Conservation (phyloP, 2,113 vertebrate species). For the Apus apus region DNA sequence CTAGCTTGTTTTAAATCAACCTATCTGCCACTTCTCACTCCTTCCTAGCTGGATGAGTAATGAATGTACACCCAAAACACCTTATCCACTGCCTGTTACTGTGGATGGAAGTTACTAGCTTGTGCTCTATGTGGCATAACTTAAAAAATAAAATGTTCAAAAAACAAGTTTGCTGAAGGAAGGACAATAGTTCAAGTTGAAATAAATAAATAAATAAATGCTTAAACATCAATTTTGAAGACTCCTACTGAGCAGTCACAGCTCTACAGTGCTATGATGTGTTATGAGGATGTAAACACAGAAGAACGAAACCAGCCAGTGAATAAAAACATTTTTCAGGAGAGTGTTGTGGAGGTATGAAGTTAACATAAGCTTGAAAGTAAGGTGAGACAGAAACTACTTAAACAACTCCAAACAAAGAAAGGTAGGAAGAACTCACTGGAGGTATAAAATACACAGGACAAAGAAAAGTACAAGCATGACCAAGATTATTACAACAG, state of each 20-base stretch:
- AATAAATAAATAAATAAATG: not conserved
- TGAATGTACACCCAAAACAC: not conserved
- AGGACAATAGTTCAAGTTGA: not conserved
- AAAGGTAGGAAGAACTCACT: not conserved
- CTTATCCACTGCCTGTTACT: not conserved
- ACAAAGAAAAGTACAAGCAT: not conserved
- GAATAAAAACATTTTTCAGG: not conserved
- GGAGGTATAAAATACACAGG: not conserved
- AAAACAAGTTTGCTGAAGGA: not conserved
- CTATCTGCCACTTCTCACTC: not conserved
- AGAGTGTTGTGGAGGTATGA: not conserved
- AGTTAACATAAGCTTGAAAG: not conserved
- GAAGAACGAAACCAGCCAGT: not conserved
- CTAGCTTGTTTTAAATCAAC: not conserved
- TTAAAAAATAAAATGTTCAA: not conserved
- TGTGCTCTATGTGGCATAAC: not conserved
- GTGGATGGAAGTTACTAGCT: not conserved
- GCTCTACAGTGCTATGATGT: not conserved
- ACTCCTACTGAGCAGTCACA: not conserved
- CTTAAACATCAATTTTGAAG: not conserved
- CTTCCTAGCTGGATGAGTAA: not conserved
- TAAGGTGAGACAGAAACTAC: not conserved
- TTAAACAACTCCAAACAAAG: not conserved
- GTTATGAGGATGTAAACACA: not conserved
- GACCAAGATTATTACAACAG: not conserved